Evolutionary conservation across 2,888 invertebrate species (phyloP).

Genomic region (Tholera decimalis): DNA sequence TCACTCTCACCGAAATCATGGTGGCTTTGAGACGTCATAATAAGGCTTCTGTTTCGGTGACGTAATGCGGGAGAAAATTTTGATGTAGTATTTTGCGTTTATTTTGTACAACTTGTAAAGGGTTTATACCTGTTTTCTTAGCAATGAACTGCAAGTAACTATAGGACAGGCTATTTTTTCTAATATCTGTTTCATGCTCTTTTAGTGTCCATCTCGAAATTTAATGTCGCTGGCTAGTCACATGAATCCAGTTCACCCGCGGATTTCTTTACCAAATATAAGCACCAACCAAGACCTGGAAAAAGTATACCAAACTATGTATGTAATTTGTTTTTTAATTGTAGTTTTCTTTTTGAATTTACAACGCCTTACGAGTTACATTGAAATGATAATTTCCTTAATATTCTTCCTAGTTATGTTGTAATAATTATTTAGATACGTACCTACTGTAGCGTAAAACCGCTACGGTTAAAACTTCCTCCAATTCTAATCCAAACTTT

Average conservation of each 20-base stretch:
- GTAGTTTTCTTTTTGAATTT: background rate
- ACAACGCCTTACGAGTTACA: background rate
- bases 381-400: too few relatives aligned
- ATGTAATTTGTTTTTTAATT: slow-evolving; percentile 61
- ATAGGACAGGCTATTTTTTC: background rate
- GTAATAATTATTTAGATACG: too few relatives aligned
- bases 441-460: too few relatives aligned
- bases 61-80: too few relatives aligned
- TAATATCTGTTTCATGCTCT: slow-evolving; percentile 26
- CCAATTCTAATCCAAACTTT: too few relatives aligned
- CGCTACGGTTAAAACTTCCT: too few relatives aligned
- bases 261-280: slow-evolving; percentile 81
- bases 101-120: too few relatives aligned
- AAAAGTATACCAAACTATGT: slow-evolving; percentile 76
- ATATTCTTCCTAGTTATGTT: too few relatives aligned
- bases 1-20: background rate
- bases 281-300: slow-evolving; percentile 75
- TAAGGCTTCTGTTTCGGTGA: too few relatives aligned
- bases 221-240: slow-evolving; percentile 84
- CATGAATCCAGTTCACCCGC: slow-evolving; percentile 84
- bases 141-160: too few relatives aligned
- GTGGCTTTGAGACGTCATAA: background rate
- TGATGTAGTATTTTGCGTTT: too few relatives aligned
- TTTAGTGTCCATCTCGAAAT: slow-evolving; percentile 78
- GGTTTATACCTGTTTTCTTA: too few relatives aligned